Evolutionary conservation across 30 jellyfish, hydroid and myxozoan species (phyloP).

Genomic region (Turritopsis rubra): DNA sequence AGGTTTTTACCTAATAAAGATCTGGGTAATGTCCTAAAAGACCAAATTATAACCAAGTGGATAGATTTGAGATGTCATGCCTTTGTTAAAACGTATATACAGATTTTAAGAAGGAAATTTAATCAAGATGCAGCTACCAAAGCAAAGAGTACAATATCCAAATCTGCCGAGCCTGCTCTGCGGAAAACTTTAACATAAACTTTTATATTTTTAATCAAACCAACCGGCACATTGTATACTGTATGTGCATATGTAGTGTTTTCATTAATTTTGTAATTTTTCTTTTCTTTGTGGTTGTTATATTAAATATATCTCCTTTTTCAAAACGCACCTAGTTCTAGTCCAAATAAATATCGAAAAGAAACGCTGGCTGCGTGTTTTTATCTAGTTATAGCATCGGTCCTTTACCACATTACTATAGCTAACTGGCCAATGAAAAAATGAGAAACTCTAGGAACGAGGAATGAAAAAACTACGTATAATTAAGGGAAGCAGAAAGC

Average conservation of each 20-base stretch:
- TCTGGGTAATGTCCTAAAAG: not conserved
- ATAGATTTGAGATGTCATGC: slow-evolving; percentile 10
- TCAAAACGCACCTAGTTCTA: not conserved
- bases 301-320: too few species aligned
- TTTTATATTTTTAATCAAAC: not conserved
- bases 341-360: too few species aligned
- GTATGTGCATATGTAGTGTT: not conserved
- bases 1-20: not conserved
- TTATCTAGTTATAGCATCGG: not conserved
- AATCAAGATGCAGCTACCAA: not conserved
- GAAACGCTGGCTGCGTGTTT: too few species aligned
- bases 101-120: slow-evolving; percentile 14
- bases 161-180: not conserved
- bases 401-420: not conserved
- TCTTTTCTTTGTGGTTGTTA: not conserved
- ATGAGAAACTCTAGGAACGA: not conserved
- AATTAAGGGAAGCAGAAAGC: not conserved
- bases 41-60: slow-evolving; percentile 15
- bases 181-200: slow-evolving; percentile 3
- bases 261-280: not conserved
- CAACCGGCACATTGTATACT: not conserved
- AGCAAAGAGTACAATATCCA: not conserved
- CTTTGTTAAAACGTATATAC: not conserved
- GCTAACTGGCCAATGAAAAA: not conserved
- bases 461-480: not conserved